Evolutionary conservation across 2,888 invertebrate species (phyloP).

Genomic region (Poecilus cupreus): DNA sequence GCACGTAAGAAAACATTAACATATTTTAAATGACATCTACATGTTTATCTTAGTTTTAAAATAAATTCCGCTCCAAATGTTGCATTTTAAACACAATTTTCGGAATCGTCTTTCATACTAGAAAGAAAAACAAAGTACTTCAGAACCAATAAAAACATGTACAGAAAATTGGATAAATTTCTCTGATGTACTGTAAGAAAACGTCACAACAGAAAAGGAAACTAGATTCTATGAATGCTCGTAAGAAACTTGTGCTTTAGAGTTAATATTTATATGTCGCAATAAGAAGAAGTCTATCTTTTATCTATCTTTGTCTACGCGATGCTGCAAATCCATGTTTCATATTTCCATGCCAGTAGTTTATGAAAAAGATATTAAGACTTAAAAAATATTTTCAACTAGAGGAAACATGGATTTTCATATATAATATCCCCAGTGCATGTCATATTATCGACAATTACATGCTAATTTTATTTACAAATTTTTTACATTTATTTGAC

Average conservation of each 20-base stretch:
- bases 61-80: too few species aligned
- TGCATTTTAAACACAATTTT: too few species aligned
- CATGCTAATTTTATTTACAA: too few species aligned
- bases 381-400: too few species aligned
- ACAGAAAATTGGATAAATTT: not conserved
- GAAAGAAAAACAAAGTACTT: not conserved
- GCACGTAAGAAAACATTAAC: too few species aligned
- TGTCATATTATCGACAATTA: too few species aligned
- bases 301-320: not conserved
- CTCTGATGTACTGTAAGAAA: not conserved
- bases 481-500: too few species aligned
- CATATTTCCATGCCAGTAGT: not conserved
- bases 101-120: too few species aligned
- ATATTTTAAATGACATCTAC: too few species aligned
- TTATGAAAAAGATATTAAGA: not conserved
- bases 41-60: too few species aligned
- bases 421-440: too few species aligned
- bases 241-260: not conserved
- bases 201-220: not conserved
- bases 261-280: conserved; percentile 20
- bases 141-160: not conserved
- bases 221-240: not conserved
- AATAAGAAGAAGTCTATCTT: not conserved
- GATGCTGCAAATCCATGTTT: not conserved
- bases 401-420: too few species aligned